Evolutionary conservation across 2,113 vertebrate genomes (phyloP).

Genomic region (Alaudala cheleensis): DNA sequence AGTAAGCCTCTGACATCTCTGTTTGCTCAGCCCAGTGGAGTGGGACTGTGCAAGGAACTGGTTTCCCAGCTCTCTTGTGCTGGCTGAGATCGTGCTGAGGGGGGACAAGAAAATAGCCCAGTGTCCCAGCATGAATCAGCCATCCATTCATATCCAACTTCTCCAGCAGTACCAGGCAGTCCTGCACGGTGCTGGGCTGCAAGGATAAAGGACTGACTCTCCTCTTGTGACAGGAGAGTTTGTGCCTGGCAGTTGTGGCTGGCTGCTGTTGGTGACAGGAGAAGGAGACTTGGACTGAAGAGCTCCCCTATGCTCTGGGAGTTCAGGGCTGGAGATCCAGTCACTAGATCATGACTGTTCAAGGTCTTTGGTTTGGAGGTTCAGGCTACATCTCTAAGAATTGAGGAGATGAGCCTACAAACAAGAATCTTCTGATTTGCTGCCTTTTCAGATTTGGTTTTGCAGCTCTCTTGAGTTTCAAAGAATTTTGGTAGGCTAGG

Average conservation of each 20-base stretch:
- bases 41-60: neutral
- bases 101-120: constrained; percentile 22
- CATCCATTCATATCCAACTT: neutral
- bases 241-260: neutral
- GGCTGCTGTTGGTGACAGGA: neutral
- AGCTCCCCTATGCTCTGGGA: neutral
- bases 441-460: neutral
- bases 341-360: neutral
- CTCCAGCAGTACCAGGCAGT: constrained; percentile 49
- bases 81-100: neutral
- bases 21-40: neutral
- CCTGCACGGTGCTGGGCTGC: neutral
- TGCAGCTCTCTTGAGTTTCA: neutral
- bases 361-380: neutral
- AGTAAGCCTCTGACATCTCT: neutral
- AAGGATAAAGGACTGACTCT: constrained; percentile 21
- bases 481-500: neutral
- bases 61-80: neutral
- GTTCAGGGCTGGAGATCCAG: neutral
- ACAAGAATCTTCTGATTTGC: neutral
- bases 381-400: neutral
- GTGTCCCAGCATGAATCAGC: constrained; percentile 48
- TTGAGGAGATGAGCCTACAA: neutral
- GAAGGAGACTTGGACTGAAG: neutral
- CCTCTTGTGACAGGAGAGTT: neutral